These are phyloP conservation scores for Brevipalpus yothersi DNA, from an alignment of 1,140 invertebrate genomes.

Conservation along the genomic window DNA sequence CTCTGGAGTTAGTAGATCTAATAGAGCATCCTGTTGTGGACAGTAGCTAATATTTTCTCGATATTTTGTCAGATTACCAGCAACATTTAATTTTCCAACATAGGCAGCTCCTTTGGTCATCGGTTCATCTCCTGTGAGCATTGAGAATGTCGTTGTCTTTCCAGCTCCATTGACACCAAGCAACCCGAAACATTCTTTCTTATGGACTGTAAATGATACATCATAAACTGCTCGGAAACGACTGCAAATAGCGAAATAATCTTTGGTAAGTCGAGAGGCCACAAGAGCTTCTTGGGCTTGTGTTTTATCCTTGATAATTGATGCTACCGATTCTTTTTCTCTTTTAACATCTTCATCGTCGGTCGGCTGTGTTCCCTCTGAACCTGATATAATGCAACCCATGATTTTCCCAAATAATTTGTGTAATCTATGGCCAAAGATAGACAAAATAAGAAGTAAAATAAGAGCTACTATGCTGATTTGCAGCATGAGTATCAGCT, in stretches of 20 bases:
- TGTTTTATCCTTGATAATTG: background rate
- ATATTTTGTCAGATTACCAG: conserved; percentile 29
- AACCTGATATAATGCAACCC: background rate
- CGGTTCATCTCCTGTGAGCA: conserved; percentile 19
- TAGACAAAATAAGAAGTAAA: too few species aligned
- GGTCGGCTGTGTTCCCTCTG: too few species aligned
- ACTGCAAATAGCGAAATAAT: background rate
- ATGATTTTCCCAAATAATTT: too few species aligned
- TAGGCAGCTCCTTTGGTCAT: conserved; percentile 17
- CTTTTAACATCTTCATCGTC: conserved; percentile 5
- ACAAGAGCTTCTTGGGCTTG: conserved; percentile 7
- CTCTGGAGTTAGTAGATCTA: conserved; percentile 38
- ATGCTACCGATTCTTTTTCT: background rate
- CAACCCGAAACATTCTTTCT: conserved; percentile 26
- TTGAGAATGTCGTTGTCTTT: conserved; percentile 20
- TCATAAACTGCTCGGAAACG: conserved; percentile 12
- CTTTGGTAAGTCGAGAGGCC: conserved; percentile 9
- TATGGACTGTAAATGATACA: conserved; percentile 14
- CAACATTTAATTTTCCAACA: conserved; percentile 1
- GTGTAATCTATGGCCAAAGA: too few species aligned
- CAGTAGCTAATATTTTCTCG: conserved; percentile 25
- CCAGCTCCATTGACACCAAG: conserved; percentile 23
- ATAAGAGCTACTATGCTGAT: too few species aligned
- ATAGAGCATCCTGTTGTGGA: conserved; percentile 43
- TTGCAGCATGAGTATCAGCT: too few species aligned